Conservation (phyloP, 2,888 invertebrate genomes). For the Chirona hameri region DNA sequence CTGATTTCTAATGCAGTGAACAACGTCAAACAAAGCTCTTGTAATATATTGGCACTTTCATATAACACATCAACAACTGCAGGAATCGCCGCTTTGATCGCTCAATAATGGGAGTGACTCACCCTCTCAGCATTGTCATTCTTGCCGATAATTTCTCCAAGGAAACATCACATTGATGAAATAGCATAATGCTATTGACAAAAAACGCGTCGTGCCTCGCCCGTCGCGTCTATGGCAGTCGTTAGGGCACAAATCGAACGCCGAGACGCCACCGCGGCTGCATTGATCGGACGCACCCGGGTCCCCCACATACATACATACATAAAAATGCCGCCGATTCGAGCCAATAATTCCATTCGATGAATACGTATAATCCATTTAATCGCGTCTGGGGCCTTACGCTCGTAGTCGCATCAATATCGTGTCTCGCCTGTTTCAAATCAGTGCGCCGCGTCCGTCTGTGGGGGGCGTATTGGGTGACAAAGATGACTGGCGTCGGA, state of each 20-base stretch:
- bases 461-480: not conserved
- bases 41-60: no score
- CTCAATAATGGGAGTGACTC: no score
- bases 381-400: not conserved
- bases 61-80: no score
- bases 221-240: no score
- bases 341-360: not conserved
- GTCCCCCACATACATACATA: not conserved
- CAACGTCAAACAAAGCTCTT: no score
- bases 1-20: no score
- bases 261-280: not conserved
- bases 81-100: no score
- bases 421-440: not conserved
- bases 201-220: no score
- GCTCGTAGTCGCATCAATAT: not conserved
- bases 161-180: no score
- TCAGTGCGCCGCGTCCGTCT: not conserved
- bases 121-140: no score
- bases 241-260: not conserved
- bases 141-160: no score
- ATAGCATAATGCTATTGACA: no score
- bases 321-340: not conserved
- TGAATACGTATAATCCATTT: constrained; percentile 11
- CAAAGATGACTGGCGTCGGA: not conserved
- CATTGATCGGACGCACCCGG: not conserved